Percentiles rank a stretch among this genome's conserved stretches.
Conservation (phyloP, 2,797 vertebrate genomes). For the Neoniphon sammara region DNA sequence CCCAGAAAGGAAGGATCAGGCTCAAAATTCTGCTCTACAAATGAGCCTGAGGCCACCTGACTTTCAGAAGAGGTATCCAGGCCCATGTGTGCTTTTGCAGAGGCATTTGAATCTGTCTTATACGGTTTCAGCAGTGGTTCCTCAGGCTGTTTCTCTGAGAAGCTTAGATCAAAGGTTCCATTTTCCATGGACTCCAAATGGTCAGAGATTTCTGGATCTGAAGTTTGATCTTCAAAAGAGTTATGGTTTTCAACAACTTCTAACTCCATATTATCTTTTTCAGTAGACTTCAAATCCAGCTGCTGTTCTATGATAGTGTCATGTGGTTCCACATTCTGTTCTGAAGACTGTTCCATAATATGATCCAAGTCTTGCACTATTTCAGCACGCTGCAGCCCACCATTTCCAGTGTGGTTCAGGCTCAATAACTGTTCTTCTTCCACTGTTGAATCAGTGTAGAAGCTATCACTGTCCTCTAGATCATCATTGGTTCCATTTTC, state of each 20-base stretch:
- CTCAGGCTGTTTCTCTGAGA: neutral
- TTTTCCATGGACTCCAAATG: slow-evolving; percentile 24
- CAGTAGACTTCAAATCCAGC: neutral
- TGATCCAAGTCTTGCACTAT: neutral
- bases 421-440: slow-evolving; percentile 36
- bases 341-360: neutral
- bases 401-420: neutral
- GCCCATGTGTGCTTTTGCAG: slow-evolving; percentile 14
- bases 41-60: neutral
- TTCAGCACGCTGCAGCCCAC: slow-evolving; percentile 12
- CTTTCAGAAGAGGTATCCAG: slow-evolving; percentile 26
- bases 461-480: slow-evolving; percentile 48
- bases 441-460: slow-evolving; percentile 56
- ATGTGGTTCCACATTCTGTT: slow-evolving; percentile 6
- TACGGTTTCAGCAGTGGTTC: neutral
- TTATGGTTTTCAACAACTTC: neutral
- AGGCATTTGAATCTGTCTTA: neutral
- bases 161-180: neutral
- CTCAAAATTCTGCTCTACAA: slow-evolving; percentile 15
- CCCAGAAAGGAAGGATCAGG: slow-evolving; percentile 68
- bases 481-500: slow-evolving; percentile 22
- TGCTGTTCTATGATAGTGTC: slow-evolving; percentile 9
- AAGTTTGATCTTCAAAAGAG: slow-evolving; percentile 7
- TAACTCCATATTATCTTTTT: neutral
- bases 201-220: neutral